These are phyloP conservation scores for Barnardius zonarius DNA, from an alignment of 2,113 vertebrate genomes.

Conservation along the genomic window DNA sequence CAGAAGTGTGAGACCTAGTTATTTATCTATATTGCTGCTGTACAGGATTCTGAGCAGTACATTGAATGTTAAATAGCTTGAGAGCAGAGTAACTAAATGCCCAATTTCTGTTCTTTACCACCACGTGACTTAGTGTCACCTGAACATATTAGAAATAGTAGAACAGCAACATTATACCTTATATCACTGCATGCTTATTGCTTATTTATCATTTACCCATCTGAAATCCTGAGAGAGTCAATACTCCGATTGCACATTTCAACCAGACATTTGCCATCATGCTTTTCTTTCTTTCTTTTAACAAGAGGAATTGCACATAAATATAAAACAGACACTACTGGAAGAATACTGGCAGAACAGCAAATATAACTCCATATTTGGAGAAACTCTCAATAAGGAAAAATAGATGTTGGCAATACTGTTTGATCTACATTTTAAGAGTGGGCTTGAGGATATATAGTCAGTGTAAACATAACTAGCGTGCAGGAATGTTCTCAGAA, in stretches of 20 bases:
- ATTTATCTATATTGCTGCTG: background rate
- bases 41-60: background rate
- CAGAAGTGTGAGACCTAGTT: background rate
- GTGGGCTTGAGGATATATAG: background rate
- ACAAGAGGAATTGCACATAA: background rate
- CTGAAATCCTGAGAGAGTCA: background rate
- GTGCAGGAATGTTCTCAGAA: background rate
- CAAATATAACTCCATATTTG: conserved; percentile 8
- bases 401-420: conserved; percentile 19
- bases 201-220: background rate
- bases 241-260: background rate
- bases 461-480: background rate
- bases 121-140: background rate
- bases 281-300: background rate
- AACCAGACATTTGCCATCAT: background rate
- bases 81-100: background rate
- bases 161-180: background rate
- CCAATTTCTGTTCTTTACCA: background rate
- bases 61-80: background rate
- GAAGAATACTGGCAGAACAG: conserved; percentile 13
- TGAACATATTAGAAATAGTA: background rate
- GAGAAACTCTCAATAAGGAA: background rate
- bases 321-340: conserved; percentile 28
- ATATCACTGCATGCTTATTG: background rate
- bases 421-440: conserved; percentile 11